A percentile compares a stretch with the other conserved stretches of the same genome.
phyloP scores from a whole-genome alignment of 2,888 invertebrate genomes.

The Drosophila peninsularis region DNA sequence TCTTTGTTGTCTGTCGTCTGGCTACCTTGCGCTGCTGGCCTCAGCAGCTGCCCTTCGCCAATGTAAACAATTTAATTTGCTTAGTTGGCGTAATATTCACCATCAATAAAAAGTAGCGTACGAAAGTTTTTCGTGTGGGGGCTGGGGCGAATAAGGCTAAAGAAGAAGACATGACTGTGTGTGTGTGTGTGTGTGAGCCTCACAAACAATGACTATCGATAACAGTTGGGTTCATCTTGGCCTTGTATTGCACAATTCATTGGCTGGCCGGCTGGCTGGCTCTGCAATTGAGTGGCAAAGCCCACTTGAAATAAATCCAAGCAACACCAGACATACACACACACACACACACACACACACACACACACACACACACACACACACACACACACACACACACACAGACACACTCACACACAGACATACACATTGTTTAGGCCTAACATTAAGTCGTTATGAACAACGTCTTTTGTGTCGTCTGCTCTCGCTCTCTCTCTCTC shows the following conservation, averaged over 20 bases:
- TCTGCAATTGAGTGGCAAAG: slow-evolving; percentile 58
- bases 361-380: background rate
- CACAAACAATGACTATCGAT: slow-evolving; percentile 73
- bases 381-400: slow-evolving; percentile 12
- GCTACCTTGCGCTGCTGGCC: slow-evolving; percentile 51
- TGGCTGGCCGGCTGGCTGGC: slow-evolving; percentile 14
- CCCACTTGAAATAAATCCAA: slow-evolving; percentile 63
- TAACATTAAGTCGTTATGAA: slow-evolving; percentile 66
- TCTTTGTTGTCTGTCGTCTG: slow-evolving; percentile 55
- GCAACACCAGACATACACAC: slow-evolving; percentile 22
- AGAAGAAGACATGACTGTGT: slow-evolving; percentile 23
- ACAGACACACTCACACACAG: slow-evolving; percentile 1
- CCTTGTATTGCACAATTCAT: slow-evolving; percentile 35
- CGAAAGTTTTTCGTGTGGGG: slow-evolving; percentile 18
- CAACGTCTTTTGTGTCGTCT: slow-evolving; percentile 27
- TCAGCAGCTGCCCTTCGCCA: slow-evolving; percentile 38
- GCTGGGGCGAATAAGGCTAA: background rate
- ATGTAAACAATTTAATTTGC: slow-evolving; percentile 80
- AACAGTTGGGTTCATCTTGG: slow-evolving; percentile 42
- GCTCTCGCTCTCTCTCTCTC: background rate
- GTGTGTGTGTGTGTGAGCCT: slow-evolving; percentile 29
- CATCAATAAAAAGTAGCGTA: slow-evolving; percentile 68
- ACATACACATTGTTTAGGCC: slow-evolving; percentile 20
- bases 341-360: background rate
- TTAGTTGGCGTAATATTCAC: slow-evolving; percentile 79